Base-by-base conservation (phyloP, 2,113 vertebrate species). In the Sander vitreus region DNA sequence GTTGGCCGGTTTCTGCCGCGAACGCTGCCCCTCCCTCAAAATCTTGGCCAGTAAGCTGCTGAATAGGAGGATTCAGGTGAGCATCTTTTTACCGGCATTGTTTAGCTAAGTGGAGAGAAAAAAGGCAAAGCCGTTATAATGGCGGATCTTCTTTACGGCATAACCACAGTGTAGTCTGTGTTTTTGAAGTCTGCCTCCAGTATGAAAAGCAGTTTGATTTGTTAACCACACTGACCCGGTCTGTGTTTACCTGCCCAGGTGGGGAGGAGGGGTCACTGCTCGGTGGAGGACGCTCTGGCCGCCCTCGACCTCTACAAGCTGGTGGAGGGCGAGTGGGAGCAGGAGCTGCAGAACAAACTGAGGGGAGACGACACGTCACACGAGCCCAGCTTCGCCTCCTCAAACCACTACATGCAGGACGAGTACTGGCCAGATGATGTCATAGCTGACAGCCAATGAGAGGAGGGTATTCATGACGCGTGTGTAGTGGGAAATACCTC, bases 271-370 rank as follows among this genome's bases (percentile, higher is more conserved):
- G 98, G 98, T 0, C 98, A 99, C 93, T 97, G 96, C 0, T 99
- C 98, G 0, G 97, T 98, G 67, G 97, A 99, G 83, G 98, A 99
- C 0, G 96, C 98, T 11, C 75, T 23, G 36, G 96, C 98, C 0
- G 92, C 97, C 30, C 96, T 99, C 89, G 97, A 99, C 80, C 96
- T 99, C 25, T 99, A 99, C 93, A 97, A 96, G 86, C 95, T 99
- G 91, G 98, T 99, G 75, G 97, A 98, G 88, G 92, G 83, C 12
- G 92, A 94, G 80, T 98, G 97, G 97, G 98, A 99, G 65, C 82
- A 73, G 21, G 88, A 95, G 33, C 55, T 95, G 73, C 92, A 94
- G 69, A 27, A 2, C 15, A 82, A 33, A 4, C 70, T 87, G 50
- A 59, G 77, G 1, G 30, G 70, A 14, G 15, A 85, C 0, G 47